Base-by-base conservation (phyloP, 2,797 vertebrate species). In the Sebastes iracundus region DNA sequence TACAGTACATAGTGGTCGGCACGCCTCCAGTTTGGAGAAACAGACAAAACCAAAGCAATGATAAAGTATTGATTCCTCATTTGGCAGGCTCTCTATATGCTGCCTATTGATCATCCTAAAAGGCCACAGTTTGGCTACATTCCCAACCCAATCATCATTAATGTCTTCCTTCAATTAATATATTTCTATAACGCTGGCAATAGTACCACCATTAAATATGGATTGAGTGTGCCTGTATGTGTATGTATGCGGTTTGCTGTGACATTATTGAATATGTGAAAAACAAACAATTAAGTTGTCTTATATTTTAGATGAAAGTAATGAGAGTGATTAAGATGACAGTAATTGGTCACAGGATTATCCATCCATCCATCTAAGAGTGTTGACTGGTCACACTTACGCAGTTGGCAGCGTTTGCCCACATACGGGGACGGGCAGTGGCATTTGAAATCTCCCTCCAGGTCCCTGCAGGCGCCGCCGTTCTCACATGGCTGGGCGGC, bases 371-470 rank as follows among this genome's bases (percentile, higher is more conserved):
- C 27, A 6, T 62, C 42, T 12, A 7, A 7, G 25, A 42, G n/a
- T 63, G 14, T 2, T 55, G 12, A 18, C 27, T 5, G 13, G 59
- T 72, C 60, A 73, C 35, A 96, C 97, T 96, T 87, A 96, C 96
- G 96, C 66, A 94, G 61, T 0, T 96, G 94, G 82, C 96, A 96
- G 23, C 93, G 94, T 86, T 95, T 97, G 66, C 98, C 98, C 61
- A 98, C 87, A 55, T 96, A 98, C 0, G 96, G 97, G 3, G 97
- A 97, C 0, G 95, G 93, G 62, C 98, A 99, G 74, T 91, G 95
- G 93, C 96, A 97, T 80, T 87, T 80, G 49, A 96, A 97, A 86
- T 96, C 96, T 6, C 96, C 95, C 0, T 95, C 92, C 76, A 97
- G 91, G 81, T 97, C 96, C 72, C 92, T 88, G 90, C 96, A 98